phyloP scores from a whole-genome alignment of 2,797 vertebrate genomes.

The Taenioides sp. region DNA sequence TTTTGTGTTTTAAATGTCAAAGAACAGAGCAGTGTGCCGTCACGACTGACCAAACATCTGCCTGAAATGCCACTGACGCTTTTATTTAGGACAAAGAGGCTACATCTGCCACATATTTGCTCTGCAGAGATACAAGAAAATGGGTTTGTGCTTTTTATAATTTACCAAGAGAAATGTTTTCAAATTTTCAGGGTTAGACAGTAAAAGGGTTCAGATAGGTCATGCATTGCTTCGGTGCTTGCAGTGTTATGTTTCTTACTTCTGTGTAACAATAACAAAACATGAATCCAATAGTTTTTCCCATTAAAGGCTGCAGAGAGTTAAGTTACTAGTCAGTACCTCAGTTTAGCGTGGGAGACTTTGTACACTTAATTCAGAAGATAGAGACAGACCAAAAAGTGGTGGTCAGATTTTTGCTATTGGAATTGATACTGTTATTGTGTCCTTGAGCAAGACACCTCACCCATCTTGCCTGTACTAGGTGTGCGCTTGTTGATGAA shows the following conservation, averaged over 20 bases:
- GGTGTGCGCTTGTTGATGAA: too few species aligned
- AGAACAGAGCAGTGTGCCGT: not conserved
- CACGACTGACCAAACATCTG: constrained; percentile 1
- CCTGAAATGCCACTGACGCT: constrained; percentile 4
- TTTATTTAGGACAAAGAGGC: not conserved
- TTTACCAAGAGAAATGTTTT: not conserved
- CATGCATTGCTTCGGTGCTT: not conserved
- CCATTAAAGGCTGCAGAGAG: not conserved
- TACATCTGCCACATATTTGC: not conserved
- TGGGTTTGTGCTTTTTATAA: not conserved
- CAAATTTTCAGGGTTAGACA: not conserved
- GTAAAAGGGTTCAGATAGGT: constrained; percentile 4
- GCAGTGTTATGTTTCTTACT: not conserved
- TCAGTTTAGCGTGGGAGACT: not conserved
- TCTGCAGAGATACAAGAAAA: constrained; percentile 4
- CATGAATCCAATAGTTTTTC: not conserved
- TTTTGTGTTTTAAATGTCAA: constrained; percentile 10
- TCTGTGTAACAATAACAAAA: not conserved
- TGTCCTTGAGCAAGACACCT: too few species aligned
- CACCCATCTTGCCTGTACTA: too few species aligned
- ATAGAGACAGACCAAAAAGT: too few species aligned
- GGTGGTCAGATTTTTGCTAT: too few species aligned
- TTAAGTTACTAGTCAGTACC: not conserved
- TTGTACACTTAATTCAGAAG: too few species aligned
- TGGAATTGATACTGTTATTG: too few species aligned